Evolutionary conservation across 2,888 invertebrate species (phyloP).

Genomic region (Pemphredon lugubris): DNA sequence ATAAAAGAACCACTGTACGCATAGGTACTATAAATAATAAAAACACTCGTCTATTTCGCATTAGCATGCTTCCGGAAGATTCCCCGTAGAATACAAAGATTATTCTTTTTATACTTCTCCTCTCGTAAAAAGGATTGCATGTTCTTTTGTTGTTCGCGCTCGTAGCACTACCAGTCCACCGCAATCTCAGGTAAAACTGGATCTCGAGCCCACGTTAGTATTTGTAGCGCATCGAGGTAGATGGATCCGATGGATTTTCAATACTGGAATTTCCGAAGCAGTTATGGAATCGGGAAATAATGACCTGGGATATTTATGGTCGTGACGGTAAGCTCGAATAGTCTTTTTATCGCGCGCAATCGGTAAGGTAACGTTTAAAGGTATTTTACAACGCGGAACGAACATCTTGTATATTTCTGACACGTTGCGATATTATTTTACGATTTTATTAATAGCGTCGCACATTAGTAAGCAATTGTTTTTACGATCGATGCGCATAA

Average conservation of each 20-base stretch:
- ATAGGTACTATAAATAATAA: not conserved
- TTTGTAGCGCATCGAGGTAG: conserved; percentile 33
- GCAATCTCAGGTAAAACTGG: conserved; percentile 64
- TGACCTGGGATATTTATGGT: too few relatives aligned
- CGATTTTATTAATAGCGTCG: too few relatives aligned
- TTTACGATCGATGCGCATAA: too few relatives aligned
- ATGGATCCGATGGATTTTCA: not conserved
- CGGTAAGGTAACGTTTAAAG: too few relatives aligned
- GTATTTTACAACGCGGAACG: too few relatives aligned
- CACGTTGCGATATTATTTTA: too few relatives aligned
- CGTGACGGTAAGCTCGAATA: not conserved
- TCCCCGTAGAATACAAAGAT: conserved; percentile 6
- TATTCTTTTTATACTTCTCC: conserved; percentile 36
- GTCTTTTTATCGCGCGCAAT: not conserved
- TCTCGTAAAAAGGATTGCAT: conserved; percentile 41
- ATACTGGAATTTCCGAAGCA: not conserved
- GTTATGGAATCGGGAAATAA: not conserved
- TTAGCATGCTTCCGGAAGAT: not conserved
- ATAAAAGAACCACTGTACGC: not conserved
- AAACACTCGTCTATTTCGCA: not conserved
- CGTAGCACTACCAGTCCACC: conserved; percentile 36
- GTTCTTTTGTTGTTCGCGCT: conserved; percentile 20
- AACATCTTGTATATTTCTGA: too few relatives aligned
- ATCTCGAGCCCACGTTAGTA: conserved; percentile 33
- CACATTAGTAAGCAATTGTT: too few relatives aligned